Conservation (phyloP, 2,113 vertebrate genomes). For the Oxyura jamaicensis region DNA sequence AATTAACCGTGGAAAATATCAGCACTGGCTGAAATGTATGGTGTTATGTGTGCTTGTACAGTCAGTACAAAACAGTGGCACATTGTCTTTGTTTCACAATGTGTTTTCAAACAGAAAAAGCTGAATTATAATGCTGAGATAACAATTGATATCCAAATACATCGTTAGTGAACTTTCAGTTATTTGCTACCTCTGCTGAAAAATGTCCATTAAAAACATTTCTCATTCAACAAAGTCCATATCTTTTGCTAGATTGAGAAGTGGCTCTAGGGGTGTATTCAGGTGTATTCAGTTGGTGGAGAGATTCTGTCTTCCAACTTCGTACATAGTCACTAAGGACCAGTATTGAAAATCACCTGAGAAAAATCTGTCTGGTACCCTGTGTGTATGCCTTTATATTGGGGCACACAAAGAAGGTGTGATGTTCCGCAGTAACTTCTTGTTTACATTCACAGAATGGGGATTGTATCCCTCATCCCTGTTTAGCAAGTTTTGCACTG, state of each 20-base stretch:
- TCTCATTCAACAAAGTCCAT: not conserved
- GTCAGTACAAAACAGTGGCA: not conserved
- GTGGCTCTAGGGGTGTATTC: not conserved
- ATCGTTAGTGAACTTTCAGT: not conserved
- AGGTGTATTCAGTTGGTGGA: not conserved
- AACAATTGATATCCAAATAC: not conserved
- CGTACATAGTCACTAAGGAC: not conserved
- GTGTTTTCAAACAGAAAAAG: not conserved
- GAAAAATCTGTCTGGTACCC: not conserved
- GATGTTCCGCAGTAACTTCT: not conserved
- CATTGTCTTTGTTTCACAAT: not conserved
- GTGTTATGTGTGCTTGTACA: not conserved
- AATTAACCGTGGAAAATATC: not conserved
- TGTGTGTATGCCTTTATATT: not conserved
- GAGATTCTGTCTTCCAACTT: not conserved
- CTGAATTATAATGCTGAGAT: not conserved
- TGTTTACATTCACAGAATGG: not conserved
- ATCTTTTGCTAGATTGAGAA: not conserved
- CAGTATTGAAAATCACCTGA: not conserved
- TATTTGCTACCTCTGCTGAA: not conserved
- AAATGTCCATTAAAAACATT: not conserved
- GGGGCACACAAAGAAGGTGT: not conserved
- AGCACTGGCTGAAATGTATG: not conserved
- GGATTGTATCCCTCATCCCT: not conserved
- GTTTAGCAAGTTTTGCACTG: not conserved